Conservation (phyloP, 1,140 invertebrate species). For the Drosophila jambulina region DNA sequence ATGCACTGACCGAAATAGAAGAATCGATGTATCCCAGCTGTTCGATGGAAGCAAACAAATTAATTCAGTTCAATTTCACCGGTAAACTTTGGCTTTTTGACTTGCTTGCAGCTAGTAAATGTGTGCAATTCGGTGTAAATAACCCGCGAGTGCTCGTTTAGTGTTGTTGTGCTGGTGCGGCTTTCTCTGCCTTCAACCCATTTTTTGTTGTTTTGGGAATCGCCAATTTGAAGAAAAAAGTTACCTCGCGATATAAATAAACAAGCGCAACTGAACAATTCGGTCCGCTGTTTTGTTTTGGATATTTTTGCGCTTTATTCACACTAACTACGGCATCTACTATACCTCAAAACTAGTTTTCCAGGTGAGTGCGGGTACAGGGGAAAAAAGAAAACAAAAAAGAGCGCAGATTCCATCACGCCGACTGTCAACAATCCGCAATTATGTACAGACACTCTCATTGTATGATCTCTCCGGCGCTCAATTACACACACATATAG, state of each 20-base stretch:
- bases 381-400: slow-evolving; percentile 28
- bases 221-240: slow-evolving; percentile 6
- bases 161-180: background rate
- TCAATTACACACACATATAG: slow-evolving; percentile 7
- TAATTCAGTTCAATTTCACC: slow-evolving; percentile 23
- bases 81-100: slow-evolving; percentile 3
- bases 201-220: slow-evolving; percentile 6
- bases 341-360: slow-evolving; percentile 62
- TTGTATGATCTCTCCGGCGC: slow-evolving; percentile 18
- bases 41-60: slow-evolving; percentile 18
- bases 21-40: too few relatives aligned
- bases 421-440: slow-evolving; percentile 32
- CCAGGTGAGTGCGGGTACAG: slow-evolving; percentile 1
- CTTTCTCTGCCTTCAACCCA: slow-evolving; percentile 9
- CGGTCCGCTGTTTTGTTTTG: slow-evolving; percentile 18
- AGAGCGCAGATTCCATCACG: slow-evolving; percentile 43
- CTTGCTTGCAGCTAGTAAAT: background rate
- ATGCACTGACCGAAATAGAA: too few relatives aligned
- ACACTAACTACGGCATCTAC: background rate
- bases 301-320: slow-evolving; percentile 11
- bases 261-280: slow-evolving; percentile 20
- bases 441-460: slow-evolving; percentile 24
- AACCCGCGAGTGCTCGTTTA: background rate
- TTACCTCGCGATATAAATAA: slow-evolving; percentile 50
- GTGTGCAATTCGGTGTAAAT: background rate